Evolutionary conservation across 2,113 vertebrate genomes (phyloP).

Genomic region (Mola mola): DNA sequence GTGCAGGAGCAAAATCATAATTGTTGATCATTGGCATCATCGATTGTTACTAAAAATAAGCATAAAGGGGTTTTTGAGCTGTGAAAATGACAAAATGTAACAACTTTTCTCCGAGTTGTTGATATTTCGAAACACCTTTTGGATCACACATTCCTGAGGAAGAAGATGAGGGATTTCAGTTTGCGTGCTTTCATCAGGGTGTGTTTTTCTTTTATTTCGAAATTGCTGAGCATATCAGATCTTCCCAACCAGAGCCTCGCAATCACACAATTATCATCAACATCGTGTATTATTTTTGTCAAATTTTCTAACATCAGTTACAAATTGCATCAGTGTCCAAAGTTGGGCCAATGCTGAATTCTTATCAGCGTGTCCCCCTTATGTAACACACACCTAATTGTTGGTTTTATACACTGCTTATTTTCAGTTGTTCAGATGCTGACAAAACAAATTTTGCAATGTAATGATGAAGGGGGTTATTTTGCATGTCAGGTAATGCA

Average conservation of each 20-base stretch:
- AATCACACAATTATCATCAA: constrained; percentile 33
- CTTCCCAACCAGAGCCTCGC: constrained; percentile 12
- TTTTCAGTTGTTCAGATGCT: constrained; percentile 26
- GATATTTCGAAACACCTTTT: constrained; percentile 57
- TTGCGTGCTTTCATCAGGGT: constrained; percentile 49
- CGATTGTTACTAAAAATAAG: constrained; percentile 37
- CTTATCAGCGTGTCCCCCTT: neutral
- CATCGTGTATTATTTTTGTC: constrained; percentile 33
- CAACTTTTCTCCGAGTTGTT: constrained; percentile 38
- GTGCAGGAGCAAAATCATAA: constrained; percentile 13
- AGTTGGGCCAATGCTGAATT: constrained; percentile 1
- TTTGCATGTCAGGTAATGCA: constrained; percentile 8
- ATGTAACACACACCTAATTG: constrained; percentile 18
- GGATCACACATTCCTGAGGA: constrained; percentile 59
- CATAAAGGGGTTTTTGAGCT: neutral
- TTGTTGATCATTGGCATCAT: neutral
- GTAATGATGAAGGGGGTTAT: constrained; percentile 11
- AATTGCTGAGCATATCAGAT: constrained; percentile 21
- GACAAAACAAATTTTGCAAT: constrained; percentile 35
- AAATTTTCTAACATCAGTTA: constrained; percentile 13
- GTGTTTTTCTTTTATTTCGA: constrained; percentile 59
- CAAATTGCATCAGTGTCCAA: constrained; percentile 23
- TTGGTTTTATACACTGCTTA: constrained; percentile 13
- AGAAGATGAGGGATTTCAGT: constrained; percentile 56
- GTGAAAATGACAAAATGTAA: constrained; percentile 22